phyloP scores from a whole-genome alignment of 2,888 invertebrate species.

The Pollenia griseotomentosa region DNA sequence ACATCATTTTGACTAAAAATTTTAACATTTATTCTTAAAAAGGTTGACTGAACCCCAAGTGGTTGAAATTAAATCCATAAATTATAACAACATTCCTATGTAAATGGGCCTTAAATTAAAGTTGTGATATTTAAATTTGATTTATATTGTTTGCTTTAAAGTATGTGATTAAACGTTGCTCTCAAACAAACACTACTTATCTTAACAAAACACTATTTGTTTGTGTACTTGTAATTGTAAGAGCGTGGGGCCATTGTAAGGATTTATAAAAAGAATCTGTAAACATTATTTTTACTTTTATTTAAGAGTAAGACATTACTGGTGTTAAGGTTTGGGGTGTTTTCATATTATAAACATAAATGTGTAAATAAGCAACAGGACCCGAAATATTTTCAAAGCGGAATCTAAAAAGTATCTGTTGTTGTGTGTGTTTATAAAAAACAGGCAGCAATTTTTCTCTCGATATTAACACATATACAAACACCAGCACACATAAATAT shows the following conservation, averaged over 20 bases:
- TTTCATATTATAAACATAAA: too few relatives aligned
- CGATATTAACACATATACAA: not conserved
- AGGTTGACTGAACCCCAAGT: too few relatives aligned
- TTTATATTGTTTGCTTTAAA: not conserved
- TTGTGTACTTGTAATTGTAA: not conserved
- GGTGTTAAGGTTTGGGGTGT: too few relatives aligned
- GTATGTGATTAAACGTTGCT: not conserved
- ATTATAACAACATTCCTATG: not conserved
- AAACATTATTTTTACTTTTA: not conserved
- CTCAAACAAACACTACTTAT: constrained; percentile 14
- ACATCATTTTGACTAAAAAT: too few relatives aligned
- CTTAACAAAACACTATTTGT: constrained; percentile 52
- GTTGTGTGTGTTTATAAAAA: not conserved
- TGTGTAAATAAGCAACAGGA: constrained; percentile 11
- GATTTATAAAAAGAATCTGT: constrained; percentile 6
- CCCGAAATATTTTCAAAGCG: not conserved
- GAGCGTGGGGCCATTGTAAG: not conserved
- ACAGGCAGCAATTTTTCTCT: constrained; percentile 28
- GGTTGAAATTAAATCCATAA: too few relatives aligned
- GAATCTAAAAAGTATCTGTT: not conserved
- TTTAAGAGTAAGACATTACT: not conserved
- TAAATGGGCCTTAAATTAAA: not conserved
- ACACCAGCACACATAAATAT: not conserved
- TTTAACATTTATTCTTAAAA: too few relatives aligned
- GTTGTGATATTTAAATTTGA: not conserved